phyloP scores from a whole-genome alignment of 2,888 invertebrate genomes.

The Eugnorisma glareosa region DNA sequence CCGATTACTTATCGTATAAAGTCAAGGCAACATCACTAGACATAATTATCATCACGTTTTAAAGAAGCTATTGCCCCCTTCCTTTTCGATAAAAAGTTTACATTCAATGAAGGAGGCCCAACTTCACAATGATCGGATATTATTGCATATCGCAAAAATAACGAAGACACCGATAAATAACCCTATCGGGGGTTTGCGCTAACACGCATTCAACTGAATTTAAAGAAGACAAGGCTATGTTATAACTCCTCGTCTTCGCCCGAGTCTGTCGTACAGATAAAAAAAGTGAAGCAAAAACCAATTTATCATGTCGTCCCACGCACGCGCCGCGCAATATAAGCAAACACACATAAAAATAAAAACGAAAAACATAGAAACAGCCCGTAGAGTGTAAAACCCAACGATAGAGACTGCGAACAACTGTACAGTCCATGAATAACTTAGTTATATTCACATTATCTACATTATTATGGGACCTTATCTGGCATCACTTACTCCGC shows the following conservation, averaged over 20 bases:
- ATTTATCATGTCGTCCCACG: constrained; percentile 89
- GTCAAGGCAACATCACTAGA: constrained; percentile 67
- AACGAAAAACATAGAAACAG: constrained; percentile 82
- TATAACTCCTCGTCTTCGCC: constrained; percentile 85
- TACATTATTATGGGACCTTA: constrained; percentile 89
- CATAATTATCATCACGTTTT: constrained; percentile 66
- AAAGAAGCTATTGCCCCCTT: constrained; percentile 79
- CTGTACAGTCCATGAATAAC: constrained; percentile 87
- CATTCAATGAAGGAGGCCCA: constrained; percentile 77
- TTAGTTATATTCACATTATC: constrained; percentile 90
- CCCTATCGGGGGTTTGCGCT: constrained; percentile 70
- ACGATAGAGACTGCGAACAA: constrained; percentile 87
- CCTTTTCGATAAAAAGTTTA: constrained; percentile 80
- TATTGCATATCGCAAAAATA: constrained; percentile 66
- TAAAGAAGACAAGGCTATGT: constrained; percentile 78
- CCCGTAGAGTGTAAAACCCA: constrained; percentile 89
- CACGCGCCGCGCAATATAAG: constrained; percentile 85
- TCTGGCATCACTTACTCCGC: constrained; percentile 84
- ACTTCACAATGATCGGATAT: constrained; percentile 71
- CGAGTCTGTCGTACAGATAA: constrained; percentile 83
- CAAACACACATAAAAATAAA: constrained; percentile 85
- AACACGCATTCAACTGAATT: constrained; percentile 78
- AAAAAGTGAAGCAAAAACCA: constrained; percentile 85
- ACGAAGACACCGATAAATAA: constrained; percentile 70
- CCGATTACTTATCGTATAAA: constrained; percentile 61